Percentiles rank a stretch among this genome's conserved stretches.
phyloP scores from a whole-genome alignment of 2,797 vertebrate genomes.

The Garrulus glandarius region DNA sequence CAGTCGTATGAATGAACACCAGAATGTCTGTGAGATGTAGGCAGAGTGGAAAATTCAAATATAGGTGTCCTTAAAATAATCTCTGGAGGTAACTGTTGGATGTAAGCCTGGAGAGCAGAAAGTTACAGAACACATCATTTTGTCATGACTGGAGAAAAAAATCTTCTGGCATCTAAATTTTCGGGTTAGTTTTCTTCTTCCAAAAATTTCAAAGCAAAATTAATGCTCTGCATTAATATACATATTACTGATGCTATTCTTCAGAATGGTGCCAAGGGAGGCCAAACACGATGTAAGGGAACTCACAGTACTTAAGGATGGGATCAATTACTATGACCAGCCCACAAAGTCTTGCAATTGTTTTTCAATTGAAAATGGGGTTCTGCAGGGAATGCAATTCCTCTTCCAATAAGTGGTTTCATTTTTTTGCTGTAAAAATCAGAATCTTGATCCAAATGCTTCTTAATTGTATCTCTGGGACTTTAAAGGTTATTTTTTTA shows the following conservation, averaged over 20 bases:
- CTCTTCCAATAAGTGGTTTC: neutral
- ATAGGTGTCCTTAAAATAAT: neutral
- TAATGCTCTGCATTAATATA: neutral
- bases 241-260: neutral
- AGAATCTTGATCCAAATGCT: neutral
- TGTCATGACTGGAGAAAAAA: neutral
- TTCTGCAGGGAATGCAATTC: neutral
- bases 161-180: neutral
- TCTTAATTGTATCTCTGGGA: neutral
- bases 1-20: neutral
- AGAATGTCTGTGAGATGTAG: neutral
- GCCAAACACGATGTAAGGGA: neutral
- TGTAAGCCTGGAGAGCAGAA: neutral
- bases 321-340: neutral
- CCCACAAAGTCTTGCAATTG: neutral
- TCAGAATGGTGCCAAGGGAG: neutral
- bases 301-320: neutral
- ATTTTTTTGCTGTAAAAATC: neutral
- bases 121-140: neutral
- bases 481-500: neutral
- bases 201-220: neutral
- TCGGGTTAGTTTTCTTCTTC: neutral
- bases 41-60: neutral
- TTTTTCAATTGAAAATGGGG: neutral
- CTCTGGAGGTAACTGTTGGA: neutral